Evolutionary conservation across 2,797 vertebrate genomes (phyloP), one percentile per base, ranked within the genome.

Genomic region (Sebastes hubbsi): DNA sequence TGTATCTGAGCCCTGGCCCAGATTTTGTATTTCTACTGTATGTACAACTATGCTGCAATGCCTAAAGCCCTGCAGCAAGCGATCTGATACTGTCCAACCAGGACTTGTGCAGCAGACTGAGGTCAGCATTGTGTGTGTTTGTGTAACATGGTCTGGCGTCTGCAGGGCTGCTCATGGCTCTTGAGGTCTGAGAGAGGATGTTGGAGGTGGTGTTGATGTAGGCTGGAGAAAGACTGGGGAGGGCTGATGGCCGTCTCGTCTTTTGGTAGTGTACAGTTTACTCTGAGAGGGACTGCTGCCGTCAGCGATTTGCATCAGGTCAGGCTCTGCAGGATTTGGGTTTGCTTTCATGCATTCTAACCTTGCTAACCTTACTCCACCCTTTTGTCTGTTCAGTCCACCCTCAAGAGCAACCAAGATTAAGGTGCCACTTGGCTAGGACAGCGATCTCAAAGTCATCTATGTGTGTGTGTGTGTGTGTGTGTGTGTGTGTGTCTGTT

Each of bases 21-120:
- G 67, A 88, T 92, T 87, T 80, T 68, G 52, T 78, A 80, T 84
- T 75, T 66, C 63, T 25, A 10, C 52, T 59, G 36, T n/a, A 70
- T 42, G 24, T 55, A 69, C 20, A 56, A 65, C n/a, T 29, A 27
- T 34, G 46, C 58, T 25, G 68, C n/a, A 85, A 29, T 30, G 72
- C 25, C 78, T 70, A 20, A 84, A 79, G 69, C 77, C 65, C 69
- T 75, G 71, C 69, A 81, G 75, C 36, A 58, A 69, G 74, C 52
- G 29, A 91, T 80, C 69, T 71, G 73, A 90, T 82, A 73, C 52
- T 72, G 71, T 87, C 84, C 71, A 78, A 79, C 78, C 77, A 56
- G 32, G 49, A 67, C 66, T 52, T 25, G 30, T 16, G 69, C 30
- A 32, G 56, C 11, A 76, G 70, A 77, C 74, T 32, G 27, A 72